Evolutionary conservation across 2,113 vertebrate genomes (phyloP).

Genomic region (Cottus gobio): DNA sequence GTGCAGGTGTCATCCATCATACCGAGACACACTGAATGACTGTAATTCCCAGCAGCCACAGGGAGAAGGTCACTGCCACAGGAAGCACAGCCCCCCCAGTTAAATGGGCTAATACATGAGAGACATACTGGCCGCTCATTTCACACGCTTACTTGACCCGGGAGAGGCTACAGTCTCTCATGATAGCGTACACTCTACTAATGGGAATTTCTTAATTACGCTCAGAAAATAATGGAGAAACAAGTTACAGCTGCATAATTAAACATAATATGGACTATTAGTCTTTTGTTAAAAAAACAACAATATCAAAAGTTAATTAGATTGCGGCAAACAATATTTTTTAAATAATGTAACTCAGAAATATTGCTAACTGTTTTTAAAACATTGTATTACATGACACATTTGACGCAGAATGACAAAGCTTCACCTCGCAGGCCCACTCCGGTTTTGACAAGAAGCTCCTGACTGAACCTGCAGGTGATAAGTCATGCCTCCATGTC

Average conservation of each 20-base stretch:
- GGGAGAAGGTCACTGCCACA: constrained; percentile 72
- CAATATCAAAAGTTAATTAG: neutral
- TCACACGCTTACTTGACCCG: constrained; percentile 54
- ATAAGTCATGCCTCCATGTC: constrained; percentile 67
- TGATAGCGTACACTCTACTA: constrained; percentile 9
- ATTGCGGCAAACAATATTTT: too few relatives aligned
- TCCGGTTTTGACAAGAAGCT: constrained; percentile 45
- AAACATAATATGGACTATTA: neutral
- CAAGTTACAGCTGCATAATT: neutral
- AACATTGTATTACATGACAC: neutral
- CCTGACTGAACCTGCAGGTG: constrained; percentile 73
- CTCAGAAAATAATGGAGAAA: neutral
- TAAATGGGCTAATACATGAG: constrained; percentile 53
- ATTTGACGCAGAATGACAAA: constrained; percentile 53
- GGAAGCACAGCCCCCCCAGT: constrained; percentile 59
- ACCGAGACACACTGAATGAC: constrained; percentile 70
- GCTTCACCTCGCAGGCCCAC: constrained; percentile 30
- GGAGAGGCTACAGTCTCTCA: constrained; percentile 11
- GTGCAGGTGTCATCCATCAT: constrained; percentile 84
- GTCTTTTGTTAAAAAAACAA: too few relatives aligned
- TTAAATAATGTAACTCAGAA: neutral
- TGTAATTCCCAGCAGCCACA: constrained; percentile 74
- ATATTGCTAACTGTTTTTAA: constrained; percentile 47
- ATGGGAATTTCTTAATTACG: neutral
- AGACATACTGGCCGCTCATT: constrained; percentile 33